A percentile compares a stretch with the other conserved stretches of the same genome.
phyloP scores from a whole-genome alignment of 2,113 vertebrate genomes.

The Oreochromis niloticus region DNA sequence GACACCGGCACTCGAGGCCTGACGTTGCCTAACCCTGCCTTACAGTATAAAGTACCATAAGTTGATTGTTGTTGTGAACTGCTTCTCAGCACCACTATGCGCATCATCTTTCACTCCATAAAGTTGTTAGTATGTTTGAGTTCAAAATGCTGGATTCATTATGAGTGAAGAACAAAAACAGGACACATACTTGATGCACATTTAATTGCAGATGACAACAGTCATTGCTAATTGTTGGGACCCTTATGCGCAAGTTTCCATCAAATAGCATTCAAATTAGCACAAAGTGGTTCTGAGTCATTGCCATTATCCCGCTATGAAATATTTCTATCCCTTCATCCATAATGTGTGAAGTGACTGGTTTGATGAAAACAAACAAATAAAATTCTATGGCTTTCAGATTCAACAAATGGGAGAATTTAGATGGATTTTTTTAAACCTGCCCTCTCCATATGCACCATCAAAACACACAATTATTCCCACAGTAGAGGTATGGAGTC shows the following conservation, averaged over 20 bases:
- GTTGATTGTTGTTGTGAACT: background rate
- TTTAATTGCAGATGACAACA: background rate
- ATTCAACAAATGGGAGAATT: background rate
- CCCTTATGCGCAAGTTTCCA: rapidly evolving
- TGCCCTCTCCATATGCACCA: rapidly evolving
- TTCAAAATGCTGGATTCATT: background rate
- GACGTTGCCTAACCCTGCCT: too few species aligned
- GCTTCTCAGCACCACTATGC: background rate
- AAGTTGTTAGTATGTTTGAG: background rate
- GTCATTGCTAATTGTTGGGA: background rate
- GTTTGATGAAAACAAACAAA: background rate
- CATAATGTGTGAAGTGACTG: background rate
- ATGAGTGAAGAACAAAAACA: background rate
- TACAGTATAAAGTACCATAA: background rate
- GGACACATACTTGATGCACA: background rate
- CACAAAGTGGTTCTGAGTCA: background rate
- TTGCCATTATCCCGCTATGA: background rate
- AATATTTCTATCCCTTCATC: background rate
- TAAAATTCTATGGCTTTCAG: background rate
- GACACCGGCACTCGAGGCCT: too few species aligned
- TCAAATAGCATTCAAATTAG: background rate
- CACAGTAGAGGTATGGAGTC: background rate
- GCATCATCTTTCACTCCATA: background rate
- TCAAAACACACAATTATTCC: background rate
- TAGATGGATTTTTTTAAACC: background rate